A percentile compares a stretch with the other conserved stretches of the same genome.
These are phyloP conservation scores for Actinemys pallida DNA, from an alignment of 2,113 vertebrate species.

Conservation along the genomic window DNA sequence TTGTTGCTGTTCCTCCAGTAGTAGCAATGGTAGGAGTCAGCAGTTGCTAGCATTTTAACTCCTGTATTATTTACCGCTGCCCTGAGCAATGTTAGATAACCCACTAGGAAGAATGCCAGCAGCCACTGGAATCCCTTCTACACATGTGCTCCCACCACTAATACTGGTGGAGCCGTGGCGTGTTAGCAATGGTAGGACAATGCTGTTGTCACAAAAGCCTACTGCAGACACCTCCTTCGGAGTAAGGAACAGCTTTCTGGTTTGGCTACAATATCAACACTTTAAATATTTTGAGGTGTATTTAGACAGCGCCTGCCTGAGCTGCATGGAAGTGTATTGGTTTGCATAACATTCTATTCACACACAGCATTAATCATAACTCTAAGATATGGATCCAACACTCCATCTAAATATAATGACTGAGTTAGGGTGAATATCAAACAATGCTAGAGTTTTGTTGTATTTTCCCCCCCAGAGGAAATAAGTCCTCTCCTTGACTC, in stretches of 20 bases:
- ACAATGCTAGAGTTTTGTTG: neutral
- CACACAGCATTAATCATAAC: neutral
- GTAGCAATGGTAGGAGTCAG: neutral
- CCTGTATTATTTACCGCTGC: neutral
- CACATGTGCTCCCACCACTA: neutral
- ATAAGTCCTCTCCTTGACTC: neutral
- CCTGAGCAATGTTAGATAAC: neutral
- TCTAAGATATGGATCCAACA: neutral
- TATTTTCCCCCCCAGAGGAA: neutral
- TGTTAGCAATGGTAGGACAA: neutral
- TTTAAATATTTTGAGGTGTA: neutral
- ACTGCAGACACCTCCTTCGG: neutral
- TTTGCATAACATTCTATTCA: conserved; percentile 27
- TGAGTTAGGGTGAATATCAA: neutral
- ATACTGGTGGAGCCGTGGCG: neutral
- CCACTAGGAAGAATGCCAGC: neutral
- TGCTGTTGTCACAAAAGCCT: neutral
- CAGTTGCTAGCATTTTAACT: neutral
- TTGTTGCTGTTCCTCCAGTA: neutral
- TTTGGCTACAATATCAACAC: neutral
- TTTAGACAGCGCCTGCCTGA: neutral
- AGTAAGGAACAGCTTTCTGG: neutral
- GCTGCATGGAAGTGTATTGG: neutral
- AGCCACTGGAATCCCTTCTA: neutral
- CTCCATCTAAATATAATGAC: neutral